These are phyloP conservation scores for Silvanus unidentatus DNA, from an alignment of 2,888 invertebrate genomes.

Conservation along the genomic window DNA sequence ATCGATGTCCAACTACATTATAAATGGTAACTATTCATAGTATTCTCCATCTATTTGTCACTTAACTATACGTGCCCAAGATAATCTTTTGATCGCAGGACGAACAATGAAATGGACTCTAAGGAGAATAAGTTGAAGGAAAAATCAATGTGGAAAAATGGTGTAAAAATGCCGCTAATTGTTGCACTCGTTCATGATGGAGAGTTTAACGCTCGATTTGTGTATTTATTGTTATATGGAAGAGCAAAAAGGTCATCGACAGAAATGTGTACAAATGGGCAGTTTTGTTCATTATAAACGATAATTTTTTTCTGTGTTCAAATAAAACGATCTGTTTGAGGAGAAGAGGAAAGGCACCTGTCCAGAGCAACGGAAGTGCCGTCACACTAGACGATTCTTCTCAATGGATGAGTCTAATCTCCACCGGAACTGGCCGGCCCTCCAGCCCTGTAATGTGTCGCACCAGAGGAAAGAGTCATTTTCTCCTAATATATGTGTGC, in stretches of 20 bases:
- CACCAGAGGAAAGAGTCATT: slow-evolving; percentile 37
- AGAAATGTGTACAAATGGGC: no score
- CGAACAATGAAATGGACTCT: no score
- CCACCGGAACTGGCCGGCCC: slow-evolving; percentile 41
- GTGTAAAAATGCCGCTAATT: no score
- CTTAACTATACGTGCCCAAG: slow-evolving; percentile 30
- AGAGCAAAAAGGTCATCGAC: no score
- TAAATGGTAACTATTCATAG: slow-evolving; percentile 35
- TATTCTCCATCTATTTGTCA: slow-evolving; percentile 35
- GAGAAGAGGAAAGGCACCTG: slow-evolving; percentile 35
- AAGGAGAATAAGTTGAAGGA: no score
- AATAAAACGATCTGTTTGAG: no score
- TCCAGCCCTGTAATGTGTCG: slow-evolving; percentile 24
- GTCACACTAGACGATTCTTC: slow-evolving; percentile 42
- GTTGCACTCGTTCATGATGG: no score
- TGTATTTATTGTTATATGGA: no score
- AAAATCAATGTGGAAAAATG: no score
- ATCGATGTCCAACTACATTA: slow-evolving; percentile 33
- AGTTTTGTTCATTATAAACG: no score
- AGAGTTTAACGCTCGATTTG: no score
- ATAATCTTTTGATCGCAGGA: slow-evolving; percentile 28
- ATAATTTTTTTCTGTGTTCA: no score
- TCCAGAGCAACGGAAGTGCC: slow-evolving; percentile 37
- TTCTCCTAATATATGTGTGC: slow-evolving; percentile 23
- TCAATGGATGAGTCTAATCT: slow-evolving; percentile 42